phyloP scores from a whole-genome alignment of 2,797 vertebrate species.

The Sarcophilus harrisii region DNA sequence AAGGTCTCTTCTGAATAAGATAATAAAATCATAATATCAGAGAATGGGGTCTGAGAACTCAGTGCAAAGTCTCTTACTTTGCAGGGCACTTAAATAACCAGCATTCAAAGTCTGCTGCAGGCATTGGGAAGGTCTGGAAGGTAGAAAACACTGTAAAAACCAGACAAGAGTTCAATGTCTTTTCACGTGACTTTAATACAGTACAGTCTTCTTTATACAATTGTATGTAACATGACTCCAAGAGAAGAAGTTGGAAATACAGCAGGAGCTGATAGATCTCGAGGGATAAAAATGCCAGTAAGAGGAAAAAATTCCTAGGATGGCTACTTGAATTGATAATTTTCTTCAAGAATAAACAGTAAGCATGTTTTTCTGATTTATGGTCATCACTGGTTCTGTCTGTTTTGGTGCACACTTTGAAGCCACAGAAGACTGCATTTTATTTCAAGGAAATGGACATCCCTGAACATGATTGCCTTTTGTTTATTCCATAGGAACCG shows the following conservation, averaged over 20 bases:
- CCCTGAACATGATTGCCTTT: neutral
- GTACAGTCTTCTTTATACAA: conserved; percentile 59
- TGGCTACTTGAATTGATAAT: conserved; percentile 15
- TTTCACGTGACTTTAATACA: conserved; percentile 72
- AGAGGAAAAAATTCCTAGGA: conserved; percentile 27
- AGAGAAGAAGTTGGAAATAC: conserved; percentile 65
- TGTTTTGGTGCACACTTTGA: conserved; percentile 3
- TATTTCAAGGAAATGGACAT: neutral
- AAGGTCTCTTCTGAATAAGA: neutral
- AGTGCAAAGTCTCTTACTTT: neutral
- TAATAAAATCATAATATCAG: neutral
- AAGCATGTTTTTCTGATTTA: conserved; percentile 49
- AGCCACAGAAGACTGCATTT: neutral
- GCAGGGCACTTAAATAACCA: neutral
- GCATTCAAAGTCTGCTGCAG: neutral
- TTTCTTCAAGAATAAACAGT: conserved; percentile 41
- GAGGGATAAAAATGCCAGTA: conserved; percentile 51
- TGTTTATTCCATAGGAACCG: neutral
- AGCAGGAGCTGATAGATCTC: conserved; percentile 29
- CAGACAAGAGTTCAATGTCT: conserved; percentile 28
- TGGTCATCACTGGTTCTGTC: conserved; percentile 23
- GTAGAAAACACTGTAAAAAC: conserved; percentile 22
- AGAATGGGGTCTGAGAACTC: neutral
- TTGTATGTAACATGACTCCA: conserved; percentile 42
- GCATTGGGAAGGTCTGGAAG: neutral